Base-by-base conservation (phyloP, 2,888 invertebrate genomes). In the Neoascia interrupta region DNA sequence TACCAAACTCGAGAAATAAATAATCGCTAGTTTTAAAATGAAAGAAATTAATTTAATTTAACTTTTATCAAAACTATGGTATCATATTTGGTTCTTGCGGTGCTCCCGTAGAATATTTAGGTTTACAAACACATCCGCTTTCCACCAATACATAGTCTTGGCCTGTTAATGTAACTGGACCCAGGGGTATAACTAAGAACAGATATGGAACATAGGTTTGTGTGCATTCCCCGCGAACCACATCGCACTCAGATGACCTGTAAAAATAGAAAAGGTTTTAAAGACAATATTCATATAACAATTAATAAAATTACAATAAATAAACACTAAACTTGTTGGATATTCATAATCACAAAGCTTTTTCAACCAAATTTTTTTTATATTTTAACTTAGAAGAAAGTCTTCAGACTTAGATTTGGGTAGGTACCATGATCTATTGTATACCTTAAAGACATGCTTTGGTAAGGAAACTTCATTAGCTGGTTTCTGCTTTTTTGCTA, bases 131-230 rank as follows among this genome's bases (percentile, higher is more conserved):
- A 87, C 97, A 97, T n/a, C 97, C 97, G 84, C 96, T 96, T 88
- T 97, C 97, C 19, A 97, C 96, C 51, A 97, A 90, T n/a, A 97
- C 96, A 89, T 97, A 97, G 89, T 97, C 97, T 88, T 97, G 97
- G 3, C 97, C 96, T 2, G 96, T 96, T 13, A 96, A 90, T 8
- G 96, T 96, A 13, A 96, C 96, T 10, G 96, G 96, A 4, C 97
- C 96, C 61, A 97, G 88, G 0, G 97, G 97, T 72, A 97, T 94
- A 66, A 97, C 97, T 87, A 97, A 91, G 89, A 97, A 97, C 83
- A 97, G 89, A 87, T 97, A 97, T 8, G 97, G 97, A 82, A 97
- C 95, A 82, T 89, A 89, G 0, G 97, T 97, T 88, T 97, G 97
- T 69, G 96, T 95, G 86, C 97, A 97, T 85, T 96, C 94, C 13